Evolutionary conservation across 1,140 invertebrate genomes (phyloP).

Genomic region (Diorhabda sublineata): DNA sequence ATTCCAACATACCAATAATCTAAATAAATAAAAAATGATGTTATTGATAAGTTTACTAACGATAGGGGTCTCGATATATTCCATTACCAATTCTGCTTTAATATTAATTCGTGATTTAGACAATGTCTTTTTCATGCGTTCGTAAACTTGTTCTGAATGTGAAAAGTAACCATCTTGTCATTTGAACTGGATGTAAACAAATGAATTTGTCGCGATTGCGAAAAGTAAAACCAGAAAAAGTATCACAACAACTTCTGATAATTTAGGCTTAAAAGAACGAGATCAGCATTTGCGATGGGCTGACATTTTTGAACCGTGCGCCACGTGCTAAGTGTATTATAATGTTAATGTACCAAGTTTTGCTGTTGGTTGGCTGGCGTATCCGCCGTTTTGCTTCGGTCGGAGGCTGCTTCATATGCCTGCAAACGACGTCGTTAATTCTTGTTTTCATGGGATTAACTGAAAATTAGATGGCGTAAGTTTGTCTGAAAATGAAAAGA

Average conservation of each 20-base stretch:
- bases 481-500: constrained; percentile 45
- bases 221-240: background rate
- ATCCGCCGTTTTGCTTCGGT: constrained; percentile 27
- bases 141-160: no score
- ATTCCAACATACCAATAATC: no score
- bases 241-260: constrained; percentile 13
- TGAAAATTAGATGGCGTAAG: constrained; percentile 48
- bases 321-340: constrained; percentile 42
- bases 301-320: constrained; percentile 9
- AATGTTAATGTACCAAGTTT: constrained; percentile 45
- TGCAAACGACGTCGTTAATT: constrained; percentile 48
- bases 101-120: no score
- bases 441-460: constrained; percentile 48
- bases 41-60: no score
- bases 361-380: constrained; percentile 36
- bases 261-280: constrained; percentile 8
- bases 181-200: no score
- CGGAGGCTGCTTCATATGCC: constrained; percentile 43
- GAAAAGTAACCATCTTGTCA: no score
- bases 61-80: no score
- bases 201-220: background rate
- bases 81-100: no score
- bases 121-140: no score
- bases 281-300: constrained; percentile 8
- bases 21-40: no score